A percentile compares a stretch with the other conserved stretches of the same genome.
Evolutionary conservation across 2,797 vertebrate genomes (phyloP).

Genomic region (Rhyacichthys aspro): DNA sequence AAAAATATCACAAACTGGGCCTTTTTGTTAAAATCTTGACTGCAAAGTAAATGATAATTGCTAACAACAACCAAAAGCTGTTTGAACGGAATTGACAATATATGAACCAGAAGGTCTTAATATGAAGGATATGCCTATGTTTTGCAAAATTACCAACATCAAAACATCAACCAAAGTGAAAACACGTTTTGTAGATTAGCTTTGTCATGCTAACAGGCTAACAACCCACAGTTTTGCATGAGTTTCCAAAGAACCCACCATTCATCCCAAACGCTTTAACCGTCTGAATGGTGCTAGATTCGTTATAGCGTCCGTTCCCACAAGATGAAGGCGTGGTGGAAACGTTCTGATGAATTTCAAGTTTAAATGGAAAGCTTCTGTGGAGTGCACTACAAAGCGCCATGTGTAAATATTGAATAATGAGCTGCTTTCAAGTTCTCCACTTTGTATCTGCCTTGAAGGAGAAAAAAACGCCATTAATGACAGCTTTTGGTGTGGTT

Average conservation of each 20-base stretch:
- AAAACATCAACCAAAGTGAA: constrained; percentile 40
- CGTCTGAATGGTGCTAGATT: constrained; percentile 49
- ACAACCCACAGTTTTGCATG: constrained; percentile 30
- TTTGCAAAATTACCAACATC: constrained; percentile 22
- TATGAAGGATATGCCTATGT: constrained; percentile 23
- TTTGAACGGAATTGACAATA: background rate
- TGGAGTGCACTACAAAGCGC: constrained; percentile 74
- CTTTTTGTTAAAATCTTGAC: constrained; percentile 3
- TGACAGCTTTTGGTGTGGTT: constrained; percentile 81
- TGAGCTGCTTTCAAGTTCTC: constrained; percentile 76
- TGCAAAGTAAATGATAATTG: background rate
- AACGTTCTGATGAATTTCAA: constrained; percentile 69
- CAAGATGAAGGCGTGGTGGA: constrained; percentile 58
- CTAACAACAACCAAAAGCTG: background rate
- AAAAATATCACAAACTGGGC: background rate
- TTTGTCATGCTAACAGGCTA: constrained; percentile 48
- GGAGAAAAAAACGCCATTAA: constrained; percentile 58
- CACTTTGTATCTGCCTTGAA: constrained; percentile 66
- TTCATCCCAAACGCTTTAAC: constrained; percentile 49
- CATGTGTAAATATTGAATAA: constrained; percentile 80
- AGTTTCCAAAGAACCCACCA: constrained; percentile 57
- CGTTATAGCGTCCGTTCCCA: constrained; percentile 64
- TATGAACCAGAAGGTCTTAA: constrained; percentile 25
- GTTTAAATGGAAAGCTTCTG: constrained; percentile 81
- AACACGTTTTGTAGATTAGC: constrained; percentile 44